These are phyloP conservation scores for Galago senegalensis DNA, from an alignment of 2,797 vertebrate genomes.

Conservation along the genomic window DNA sequence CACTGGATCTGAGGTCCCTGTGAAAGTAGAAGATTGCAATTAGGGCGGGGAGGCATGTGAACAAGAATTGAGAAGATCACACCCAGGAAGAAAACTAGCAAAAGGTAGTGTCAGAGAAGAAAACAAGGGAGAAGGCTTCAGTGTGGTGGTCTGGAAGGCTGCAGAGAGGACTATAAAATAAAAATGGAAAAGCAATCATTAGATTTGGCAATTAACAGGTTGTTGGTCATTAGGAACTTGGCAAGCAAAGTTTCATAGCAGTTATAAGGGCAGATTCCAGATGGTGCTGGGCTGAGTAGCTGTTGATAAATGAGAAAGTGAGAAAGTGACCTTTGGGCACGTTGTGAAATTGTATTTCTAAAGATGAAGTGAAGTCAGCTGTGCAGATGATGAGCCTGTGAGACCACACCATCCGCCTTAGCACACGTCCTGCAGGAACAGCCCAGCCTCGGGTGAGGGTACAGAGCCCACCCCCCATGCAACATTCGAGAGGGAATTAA, in stretches of 20 bases:
- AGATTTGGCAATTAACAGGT: neutral
- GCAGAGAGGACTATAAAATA: neutral
- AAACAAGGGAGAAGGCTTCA: neutral
- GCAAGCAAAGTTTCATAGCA: neutral
- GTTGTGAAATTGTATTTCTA: neutral
- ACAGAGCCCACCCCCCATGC: neutral
- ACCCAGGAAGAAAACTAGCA: neutral
- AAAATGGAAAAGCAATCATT: neutral
- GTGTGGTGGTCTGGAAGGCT: neutral
- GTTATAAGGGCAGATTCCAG: neutral
- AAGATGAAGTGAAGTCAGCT: neutral
- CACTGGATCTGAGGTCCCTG: rapidly evolving
- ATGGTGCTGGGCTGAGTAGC: neutral
- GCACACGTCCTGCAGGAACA: rapidly evolving
- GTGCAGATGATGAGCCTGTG: too few species aligned
- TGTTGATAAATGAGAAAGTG: neutral
- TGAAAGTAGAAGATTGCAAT: neutral
- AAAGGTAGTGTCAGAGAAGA: neutral
- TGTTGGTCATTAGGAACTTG: neutral
- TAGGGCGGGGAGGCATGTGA: neutral
- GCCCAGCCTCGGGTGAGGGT: neutral
- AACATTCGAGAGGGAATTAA: neutral
- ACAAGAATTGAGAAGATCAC: neutral
- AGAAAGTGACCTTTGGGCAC: neutral
- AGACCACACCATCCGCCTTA: rapidly evolving